phyloP scores from a whole-genome alignment of 2,797 vertebrate genomes.

The Esox lucius region DNA sequence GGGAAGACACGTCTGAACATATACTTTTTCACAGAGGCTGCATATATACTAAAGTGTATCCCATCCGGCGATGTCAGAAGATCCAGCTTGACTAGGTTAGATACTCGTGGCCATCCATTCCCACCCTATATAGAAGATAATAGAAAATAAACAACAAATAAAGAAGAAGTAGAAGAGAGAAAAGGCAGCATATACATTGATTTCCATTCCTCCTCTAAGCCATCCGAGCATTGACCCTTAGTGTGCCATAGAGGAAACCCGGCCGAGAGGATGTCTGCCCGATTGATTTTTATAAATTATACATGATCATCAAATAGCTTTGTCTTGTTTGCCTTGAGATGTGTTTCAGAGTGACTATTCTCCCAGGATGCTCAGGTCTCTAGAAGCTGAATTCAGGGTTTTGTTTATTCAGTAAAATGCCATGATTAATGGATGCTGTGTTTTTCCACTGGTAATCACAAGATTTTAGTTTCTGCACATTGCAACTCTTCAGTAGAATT shows the following conservation, averaged over 20 bases:
- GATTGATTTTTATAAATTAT: constrained; percentile 70
- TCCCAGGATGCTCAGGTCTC: not conserved
- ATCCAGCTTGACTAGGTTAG: not conserved
- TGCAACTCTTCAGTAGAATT: not conserved
- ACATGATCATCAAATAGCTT: constrained; percentile 54
- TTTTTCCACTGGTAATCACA: not conserved
- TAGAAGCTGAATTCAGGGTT: constrained; percentile 3
- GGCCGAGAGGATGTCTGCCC: constrained; percentile 45
- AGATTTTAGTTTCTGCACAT: not conserved
- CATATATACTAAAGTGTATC: not conserved
- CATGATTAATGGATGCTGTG: not conserved
- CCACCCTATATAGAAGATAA: not conserved
- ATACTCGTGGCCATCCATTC: not conserved
- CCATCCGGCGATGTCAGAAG: not conserved
- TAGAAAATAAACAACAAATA: not conserved
- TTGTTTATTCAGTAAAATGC: constrained; percentile 5
- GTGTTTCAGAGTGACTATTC: not conserved
- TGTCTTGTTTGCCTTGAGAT: constrained; percentile 32
- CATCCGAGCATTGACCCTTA: constrained; percentile 59
- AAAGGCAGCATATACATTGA: constrained; percentile 62
- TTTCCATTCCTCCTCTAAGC: constrained; percentile 39
- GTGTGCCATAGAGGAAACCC: constrained; percentile 19
- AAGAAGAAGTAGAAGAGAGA: constrained; percentile 13
- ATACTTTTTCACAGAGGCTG: not conserved
- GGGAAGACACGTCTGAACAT: not conserved